Conservation (phyloP, 2,113 vertebrate species). For the Oryzias woworae region DNA sequence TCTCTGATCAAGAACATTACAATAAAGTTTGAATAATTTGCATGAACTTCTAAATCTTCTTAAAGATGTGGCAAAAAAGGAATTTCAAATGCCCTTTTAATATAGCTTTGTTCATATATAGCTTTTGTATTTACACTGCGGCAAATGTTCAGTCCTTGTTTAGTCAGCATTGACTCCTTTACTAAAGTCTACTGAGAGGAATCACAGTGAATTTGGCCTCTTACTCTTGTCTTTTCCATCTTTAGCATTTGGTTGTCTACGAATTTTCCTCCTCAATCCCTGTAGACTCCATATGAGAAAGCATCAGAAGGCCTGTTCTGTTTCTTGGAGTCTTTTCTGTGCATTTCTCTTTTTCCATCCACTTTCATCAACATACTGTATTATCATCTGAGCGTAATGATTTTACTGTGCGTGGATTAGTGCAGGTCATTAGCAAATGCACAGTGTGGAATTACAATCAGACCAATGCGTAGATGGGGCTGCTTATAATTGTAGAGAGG, state of each 20-base stretch:
- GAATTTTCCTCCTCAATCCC: conserved; percentile 32
- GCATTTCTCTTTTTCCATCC: conserved; percentile 3
- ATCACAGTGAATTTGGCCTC: conserved; percentile 1
- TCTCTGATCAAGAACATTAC: too few relatives aligned
- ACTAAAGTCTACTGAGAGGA: not conserved
- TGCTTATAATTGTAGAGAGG: conserved; percentile 55
- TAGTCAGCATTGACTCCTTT: not conserved
- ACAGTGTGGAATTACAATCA: conserved; percentile 66
- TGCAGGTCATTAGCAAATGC: conserved; percentile 55
- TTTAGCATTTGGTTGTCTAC: conserved; percentile 34
- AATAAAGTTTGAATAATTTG: too few relatives aligned
- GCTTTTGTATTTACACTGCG: too few relatives aligned
- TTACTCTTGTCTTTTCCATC: conserved; percentile 15
- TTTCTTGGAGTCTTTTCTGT: conserved; percentile 21
- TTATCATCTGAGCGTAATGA: conserved; percentile 49
- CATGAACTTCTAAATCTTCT: too few relatives aligned
- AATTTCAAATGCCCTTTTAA: too few relatives aligned
- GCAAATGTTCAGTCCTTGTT: not conserved
- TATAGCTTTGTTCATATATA: not conserved
- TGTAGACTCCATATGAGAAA: conserved; percentile 2
- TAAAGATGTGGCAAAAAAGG: too few relatives aligned
- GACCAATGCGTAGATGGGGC: conserved; percentile 51
- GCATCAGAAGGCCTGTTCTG: conserved; percentile 23
- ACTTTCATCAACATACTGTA: conserved; percentile 28
- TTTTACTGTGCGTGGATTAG: conserved; percentile 58